These are phyloP conservation scores for Nansenia antarctica DNA, from an alignment of 2,113 vertebrate species.

Conservation along the genomic window DNA sequence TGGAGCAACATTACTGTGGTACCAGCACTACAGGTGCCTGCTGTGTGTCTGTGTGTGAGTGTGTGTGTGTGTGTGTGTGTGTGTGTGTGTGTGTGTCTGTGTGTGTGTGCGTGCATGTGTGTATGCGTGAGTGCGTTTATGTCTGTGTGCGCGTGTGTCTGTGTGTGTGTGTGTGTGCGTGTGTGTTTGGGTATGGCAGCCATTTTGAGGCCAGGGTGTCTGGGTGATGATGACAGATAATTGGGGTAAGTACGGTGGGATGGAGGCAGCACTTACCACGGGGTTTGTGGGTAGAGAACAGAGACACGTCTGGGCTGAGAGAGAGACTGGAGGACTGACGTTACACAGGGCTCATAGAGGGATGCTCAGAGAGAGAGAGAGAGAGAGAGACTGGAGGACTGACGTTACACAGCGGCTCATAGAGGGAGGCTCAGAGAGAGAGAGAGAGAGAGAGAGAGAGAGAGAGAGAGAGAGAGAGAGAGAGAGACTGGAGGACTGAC, in stretches of 20 bases:
- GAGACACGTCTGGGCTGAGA: constrained; percentile 6
- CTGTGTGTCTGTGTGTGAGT: background rate
- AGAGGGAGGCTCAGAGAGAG: background rate
- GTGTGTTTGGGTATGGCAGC: constrained; percentile 42
- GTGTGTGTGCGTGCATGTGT: background rate
- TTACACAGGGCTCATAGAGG: background rate
- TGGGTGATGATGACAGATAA: constrained; percentile 33
- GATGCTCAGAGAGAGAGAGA: too few relatives aligned
- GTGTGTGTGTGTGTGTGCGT: background rate
- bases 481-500: too few relatives aligned
- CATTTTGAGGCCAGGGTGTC: constrained; percentile 29
- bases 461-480: too few relatives aligned
- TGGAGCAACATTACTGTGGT: too few relatives aligned
- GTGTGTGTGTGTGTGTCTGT: background rate
- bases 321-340: constrained; percentile 11
- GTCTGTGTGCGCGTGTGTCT: background rate
- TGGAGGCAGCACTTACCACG: background rate
- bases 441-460: too few relatives aligned
- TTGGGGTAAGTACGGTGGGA: constrained; percentile 13
- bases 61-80: background rate
- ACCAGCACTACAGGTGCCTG: background rate
- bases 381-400: background rate
- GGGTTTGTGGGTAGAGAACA: too few relatives aligned
- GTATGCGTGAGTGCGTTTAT: background rate
- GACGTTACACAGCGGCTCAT: background rate